Percentiles rank a stretch among this genome's conserved stretches.
Evolutionary conservation across 35 echinoderm and acorn worm species (phyloP).

Genomic region (Strongylocentrotus purpuratus): DNA sequence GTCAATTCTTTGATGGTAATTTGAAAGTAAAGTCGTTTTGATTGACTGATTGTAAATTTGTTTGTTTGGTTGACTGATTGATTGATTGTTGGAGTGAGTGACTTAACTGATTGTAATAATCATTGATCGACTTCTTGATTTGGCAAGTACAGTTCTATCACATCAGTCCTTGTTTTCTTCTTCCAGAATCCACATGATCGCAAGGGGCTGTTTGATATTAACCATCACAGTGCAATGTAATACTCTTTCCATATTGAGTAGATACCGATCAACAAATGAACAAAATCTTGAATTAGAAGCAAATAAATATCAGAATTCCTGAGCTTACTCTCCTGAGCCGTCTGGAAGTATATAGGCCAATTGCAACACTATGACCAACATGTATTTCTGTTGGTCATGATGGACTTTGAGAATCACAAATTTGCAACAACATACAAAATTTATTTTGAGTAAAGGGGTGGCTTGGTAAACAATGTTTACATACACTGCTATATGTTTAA

Average conservation of each 20-base stretch:
- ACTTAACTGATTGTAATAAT: background rate
- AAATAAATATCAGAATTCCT: background rate
- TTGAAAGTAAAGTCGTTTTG: too few relatives aligned
- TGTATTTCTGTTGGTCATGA: too few relatives aligned
- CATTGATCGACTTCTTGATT: background rate
- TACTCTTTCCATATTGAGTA: background rate
- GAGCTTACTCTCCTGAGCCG: background rate
- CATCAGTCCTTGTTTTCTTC: too few relatives aligned
- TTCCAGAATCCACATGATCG: background rate
- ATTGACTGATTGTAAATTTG: background rate
- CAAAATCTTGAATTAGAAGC: background rate
- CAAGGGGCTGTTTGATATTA: background rate
- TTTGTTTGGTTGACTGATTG: background rate
- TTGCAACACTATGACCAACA: too few relatives aligned
- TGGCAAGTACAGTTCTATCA: background rate
- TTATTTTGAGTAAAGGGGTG: too few relatives aligned
- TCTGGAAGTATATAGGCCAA: background rate
- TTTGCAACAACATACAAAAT: too few relatives aligned
- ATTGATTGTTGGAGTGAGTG: background rate
- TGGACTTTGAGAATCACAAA: background rate
- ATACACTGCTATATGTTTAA: background rate
- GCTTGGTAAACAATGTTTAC: background rate
- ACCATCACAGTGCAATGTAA: background rate
- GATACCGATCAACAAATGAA: background rate
- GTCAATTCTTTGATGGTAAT: too few relatives aligned